Evolutionary conservation across 2,888 invertebrate species (phyloP).

Genomic region (Caradrina kadenii): DNA sequence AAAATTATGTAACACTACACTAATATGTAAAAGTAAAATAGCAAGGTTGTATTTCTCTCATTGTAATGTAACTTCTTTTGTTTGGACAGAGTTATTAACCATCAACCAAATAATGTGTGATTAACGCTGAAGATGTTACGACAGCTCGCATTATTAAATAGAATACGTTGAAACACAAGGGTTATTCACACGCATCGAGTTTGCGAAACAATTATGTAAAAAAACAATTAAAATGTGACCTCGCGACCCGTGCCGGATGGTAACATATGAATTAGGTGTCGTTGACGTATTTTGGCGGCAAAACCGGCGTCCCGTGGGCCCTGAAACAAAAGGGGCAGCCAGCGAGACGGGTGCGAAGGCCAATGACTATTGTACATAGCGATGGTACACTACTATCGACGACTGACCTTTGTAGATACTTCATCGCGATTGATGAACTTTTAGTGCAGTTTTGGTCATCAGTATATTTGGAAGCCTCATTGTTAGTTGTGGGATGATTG

Average conservation of each 20-base stretch:
- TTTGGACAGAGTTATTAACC: slow-evolving; percentile 57
- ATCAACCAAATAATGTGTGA: slow-evolving; percentile 63
- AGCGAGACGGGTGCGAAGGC: slow-evolving; percentile 87
- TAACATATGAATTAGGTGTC: slow-evolving; percentile 73
- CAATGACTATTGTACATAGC: slow-evolving; percentile 78
- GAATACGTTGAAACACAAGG: slow-evolving; percentile 70
- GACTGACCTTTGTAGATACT: slow-evolving; percentile 81
- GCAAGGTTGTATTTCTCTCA: slow-evolving; percentile 59
- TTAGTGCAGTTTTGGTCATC: slow-evolving; percentile 44
- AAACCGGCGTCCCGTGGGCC: slow-evolving; percentile 56
- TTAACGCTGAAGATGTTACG: slow-evolving; percentile 67
- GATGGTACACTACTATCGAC: slow-evolving; percentile 76
- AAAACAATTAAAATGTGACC: slow-evolving; percentile 86
- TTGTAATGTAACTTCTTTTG: slow-evolving; percentile 62
- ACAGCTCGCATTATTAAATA: slow-evolving; percentile 64
- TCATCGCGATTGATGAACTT: slow-evolving; percentile 66
- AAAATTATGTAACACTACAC: slow-evolving; percentile 48
- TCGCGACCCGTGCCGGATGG: slow-evolving; percentile 82
- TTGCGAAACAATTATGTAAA: slow-evolving; percentile 87
- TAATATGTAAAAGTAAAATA: slow-evolving; percentile 50
- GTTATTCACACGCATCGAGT: slow-evolving; percentile 82
- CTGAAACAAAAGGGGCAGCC: slow-evolving; percentile 86
- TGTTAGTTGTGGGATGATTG: slow-evolving; percentile 5
- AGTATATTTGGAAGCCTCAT: slow-evolving; percentile 28
- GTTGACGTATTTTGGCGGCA: slow-evolving; percentile 79